Conservation (phyloP, 2,113 vertebrate species). For the Dissostichus mawsoni region DNA sequence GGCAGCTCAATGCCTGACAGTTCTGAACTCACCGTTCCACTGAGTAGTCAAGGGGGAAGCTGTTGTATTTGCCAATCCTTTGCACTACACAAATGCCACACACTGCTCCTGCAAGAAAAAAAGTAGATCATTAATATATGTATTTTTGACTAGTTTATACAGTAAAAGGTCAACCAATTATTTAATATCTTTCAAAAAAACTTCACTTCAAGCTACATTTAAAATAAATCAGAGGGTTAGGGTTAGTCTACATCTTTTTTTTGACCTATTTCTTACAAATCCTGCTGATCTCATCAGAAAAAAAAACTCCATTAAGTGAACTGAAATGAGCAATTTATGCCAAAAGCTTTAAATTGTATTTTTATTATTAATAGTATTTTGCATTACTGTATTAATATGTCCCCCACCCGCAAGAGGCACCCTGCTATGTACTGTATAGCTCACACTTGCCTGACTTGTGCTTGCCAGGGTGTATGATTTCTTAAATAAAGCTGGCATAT, state of each 20-base stretch:
- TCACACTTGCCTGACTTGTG: neutral
- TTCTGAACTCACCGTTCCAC: conserved; percentile 63
- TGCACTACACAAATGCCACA: conserved; percentile 20
- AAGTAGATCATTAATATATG: conserved; percentile 1
- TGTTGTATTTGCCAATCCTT: conserved; percentile 12
- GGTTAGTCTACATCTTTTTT: too few relatives aligned
- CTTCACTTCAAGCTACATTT: neutral
- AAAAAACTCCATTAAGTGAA: too few relatives aligned
- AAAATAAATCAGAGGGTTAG: neutral
- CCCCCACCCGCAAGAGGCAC: neutral
- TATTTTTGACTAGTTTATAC: neutral
- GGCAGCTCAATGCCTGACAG: neutral
- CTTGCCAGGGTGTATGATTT: neutral
- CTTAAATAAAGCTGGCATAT: conserved; percentile 17
- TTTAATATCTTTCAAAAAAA: neutral
- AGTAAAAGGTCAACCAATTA: neutral
- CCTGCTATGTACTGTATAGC: neutral
- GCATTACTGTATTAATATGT: too few relatives aligned
- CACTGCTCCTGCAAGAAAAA: conserved; percentile 33
- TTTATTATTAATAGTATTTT: neutral
- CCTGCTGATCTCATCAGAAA: too few relatives aligned
- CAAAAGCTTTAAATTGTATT: too few relatives aligned
- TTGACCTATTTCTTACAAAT: too few relatives aligned
- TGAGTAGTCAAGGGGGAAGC: conserved; percentile 3
- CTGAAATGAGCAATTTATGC: too few relatives aligned